Percentiles rank a stretch among this genome's conserved stretches.
phyloP scores from a whole-genome alignment of 1,140 invertebrate genomes.

The Magallana gigas region DNA sequence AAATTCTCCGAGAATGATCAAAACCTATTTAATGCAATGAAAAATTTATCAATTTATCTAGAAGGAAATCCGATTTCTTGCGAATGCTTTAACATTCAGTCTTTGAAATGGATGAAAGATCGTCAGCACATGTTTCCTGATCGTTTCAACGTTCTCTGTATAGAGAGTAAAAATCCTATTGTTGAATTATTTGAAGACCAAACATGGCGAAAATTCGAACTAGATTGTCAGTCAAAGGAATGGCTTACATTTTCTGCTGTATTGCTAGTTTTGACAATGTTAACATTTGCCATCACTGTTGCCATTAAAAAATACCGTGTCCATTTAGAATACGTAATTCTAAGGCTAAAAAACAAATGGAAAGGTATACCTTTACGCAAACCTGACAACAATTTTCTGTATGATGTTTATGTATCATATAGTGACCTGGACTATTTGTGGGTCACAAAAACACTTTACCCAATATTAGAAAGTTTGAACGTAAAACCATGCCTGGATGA shows the following conservation, averaged over 20 bases:
- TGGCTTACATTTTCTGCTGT: not conserved
- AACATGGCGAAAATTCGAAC: not conserved
- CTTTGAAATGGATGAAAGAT: not conserved
- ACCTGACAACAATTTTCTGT: not conserved
- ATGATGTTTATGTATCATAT: not conserved
- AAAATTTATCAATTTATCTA: not conserved
- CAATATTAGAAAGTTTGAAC: not conserved
- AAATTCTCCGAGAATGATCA: not conserved
- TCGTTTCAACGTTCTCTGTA: not conserved
- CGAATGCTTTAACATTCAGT: not conserved
- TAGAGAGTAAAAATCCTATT: not conserved
- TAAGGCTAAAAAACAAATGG: not conserved
- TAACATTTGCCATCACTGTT: not conserved
- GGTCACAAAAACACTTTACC: not conserved
- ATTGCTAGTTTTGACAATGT: not conserved
- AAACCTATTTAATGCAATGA: not conserved
- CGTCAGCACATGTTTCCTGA: not conserved
- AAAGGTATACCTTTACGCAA: not conserved
- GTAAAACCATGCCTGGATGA: not conserved
- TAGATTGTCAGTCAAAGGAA: not conserved
- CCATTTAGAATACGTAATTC: not conserved
- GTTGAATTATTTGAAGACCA: not conserved
- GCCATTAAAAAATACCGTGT: not conserved
- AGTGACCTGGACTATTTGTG: not conserved
- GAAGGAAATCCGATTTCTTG: slow-evolving; percentile 10